Base-by-base conservation (phyloP, 2,797 vertebrate genomes). In the Crenuchus spilurus region DNA sequence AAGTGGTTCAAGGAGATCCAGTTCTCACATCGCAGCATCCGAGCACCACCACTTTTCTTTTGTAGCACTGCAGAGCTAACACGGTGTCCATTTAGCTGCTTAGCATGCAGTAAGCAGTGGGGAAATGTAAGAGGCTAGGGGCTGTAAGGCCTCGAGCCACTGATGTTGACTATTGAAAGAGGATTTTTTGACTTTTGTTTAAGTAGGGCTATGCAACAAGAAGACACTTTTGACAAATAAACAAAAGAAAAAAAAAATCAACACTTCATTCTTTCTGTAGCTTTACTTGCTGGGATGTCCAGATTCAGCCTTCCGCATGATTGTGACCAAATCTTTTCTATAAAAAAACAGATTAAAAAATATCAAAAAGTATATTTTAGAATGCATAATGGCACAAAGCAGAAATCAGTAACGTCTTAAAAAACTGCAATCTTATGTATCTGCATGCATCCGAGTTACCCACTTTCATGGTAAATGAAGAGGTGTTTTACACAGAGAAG, bases 321-420 rank as follows among this genome's bases (percentile, higher is more conserved):
- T 82, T 79, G 93, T 95, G 95, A 98, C 96, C 94, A 96, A 97
- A 96, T 90, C 85, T 93, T 96, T 95, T 95, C 37, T 91, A 91
- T 82, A 82, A 70, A 86, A 87, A 87, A 18, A 68, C 72, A 62
- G 65, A 41, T 0, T 60, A 73, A 70, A 81, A 76, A 77, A 77
- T 67, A 77, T 83, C 35, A 85, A 87, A 86, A 86, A 80, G 48
- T 85, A 80, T 87, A 89, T 88, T 88, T 91, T 84, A 88, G 68
- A 90, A 89, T 80, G 86, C 11, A 85, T 93, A 93, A 94, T 92
- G 94, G 94, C 95, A 96, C 94, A 95, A 91, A 89, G 58, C 67
- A 58, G 76, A 86, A 85, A 73, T 74, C 58, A 79, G 81, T 82
- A 80, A 58, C 83, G 85, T 88, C 85, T 87, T 41, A 69, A 71